Percentiles rank a stretch among this genome's conserved stretches.
Conservation (phyloP, 2,113 vertebrate species). For the Sinosuthora webbiana region DNA sequence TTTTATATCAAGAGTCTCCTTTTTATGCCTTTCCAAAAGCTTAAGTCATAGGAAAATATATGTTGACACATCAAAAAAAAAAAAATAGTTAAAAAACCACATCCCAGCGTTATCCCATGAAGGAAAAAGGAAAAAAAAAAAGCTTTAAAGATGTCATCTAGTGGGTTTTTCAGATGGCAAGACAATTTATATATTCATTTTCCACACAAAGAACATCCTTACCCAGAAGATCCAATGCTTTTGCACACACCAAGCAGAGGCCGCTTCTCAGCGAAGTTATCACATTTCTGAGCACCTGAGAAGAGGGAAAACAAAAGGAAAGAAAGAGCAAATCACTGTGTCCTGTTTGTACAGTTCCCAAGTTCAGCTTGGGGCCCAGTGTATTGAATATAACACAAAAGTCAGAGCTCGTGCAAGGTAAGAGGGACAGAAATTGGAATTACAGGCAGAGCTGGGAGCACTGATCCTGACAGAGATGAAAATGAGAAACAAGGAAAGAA, state of each 20-base stretch:
- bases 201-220: conserved; percentile 58
- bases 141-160: not conserved
- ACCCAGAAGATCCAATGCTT: conserved; percentile 95
- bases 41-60: not conserved
- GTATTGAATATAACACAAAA: not conserved
- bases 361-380: too few relatives aligned
- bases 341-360: not conserved
- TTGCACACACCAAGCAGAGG: conserved; percentile 96
- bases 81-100: not conserved
- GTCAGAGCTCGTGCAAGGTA: not conserved
- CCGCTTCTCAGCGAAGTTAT: conserved; percentile 91
- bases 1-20: not conserved
- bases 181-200: not conserved
- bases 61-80: not conserved
- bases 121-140: not conserved
- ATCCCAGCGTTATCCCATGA: not conserved
- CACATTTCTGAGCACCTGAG: conserved; percentile 86
- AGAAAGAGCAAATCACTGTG: not conserved
- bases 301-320: not conserved
- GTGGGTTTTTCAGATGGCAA: not conserved
- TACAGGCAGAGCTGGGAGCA: not conserved
- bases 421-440: not conserved
- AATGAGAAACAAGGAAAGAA: not conserved
- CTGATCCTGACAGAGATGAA: not conserved
- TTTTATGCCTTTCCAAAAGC: not conserved